A percentile compares a stretch with the other conserved stretches of the same genome.
phyloP scores from a whole-genome alignment of 2,888 invertebrate species.

The Synanthedon vespiformis region DNA sequence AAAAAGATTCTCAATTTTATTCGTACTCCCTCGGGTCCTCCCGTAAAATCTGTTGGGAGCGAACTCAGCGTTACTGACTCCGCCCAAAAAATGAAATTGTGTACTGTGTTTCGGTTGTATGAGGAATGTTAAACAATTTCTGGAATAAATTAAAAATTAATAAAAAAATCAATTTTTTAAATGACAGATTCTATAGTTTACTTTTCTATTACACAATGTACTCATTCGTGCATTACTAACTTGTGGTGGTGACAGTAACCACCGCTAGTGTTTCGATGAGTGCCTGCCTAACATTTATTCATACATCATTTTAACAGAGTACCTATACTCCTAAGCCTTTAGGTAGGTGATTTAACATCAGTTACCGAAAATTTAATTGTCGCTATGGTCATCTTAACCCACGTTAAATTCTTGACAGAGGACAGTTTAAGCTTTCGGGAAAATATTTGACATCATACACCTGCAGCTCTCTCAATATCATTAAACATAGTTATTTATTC shows the following conservation, averaged over 20 bases:
- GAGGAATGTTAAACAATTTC: not conserved
- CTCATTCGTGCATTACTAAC: too few species aligned
- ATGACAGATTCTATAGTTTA: too few species aligned
- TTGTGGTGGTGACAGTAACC: too few species aligned
- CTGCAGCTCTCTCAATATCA: constrained; percentile 7
- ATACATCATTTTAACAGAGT: too few species aligned
- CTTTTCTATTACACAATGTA: too few species aligned
- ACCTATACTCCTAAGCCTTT: not conserved
- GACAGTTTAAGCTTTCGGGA: constrained; percentile 14
- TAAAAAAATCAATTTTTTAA: too few species aligned
- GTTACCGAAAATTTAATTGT: not conserved
- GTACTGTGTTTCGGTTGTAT: not conserved
- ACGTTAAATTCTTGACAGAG: constrained; percentile 4
- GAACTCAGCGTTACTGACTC: not conserved
- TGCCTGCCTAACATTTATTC: too few species aligned
- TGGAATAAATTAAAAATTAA: too few species aligned
- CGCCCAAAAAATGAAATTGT: not conserved
- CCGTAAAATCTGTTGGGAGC: not conserved
- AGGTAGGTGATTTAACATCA: not conserved
- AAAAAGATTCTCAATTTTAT: constrained; percentile 3
- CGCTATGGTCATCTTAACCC: constrained; percentile 2
- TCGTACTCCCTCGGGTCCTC: not conserved
- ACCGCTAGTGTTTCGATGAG: too few species aligned
- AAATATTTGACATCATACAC: constrained; percentile 9
- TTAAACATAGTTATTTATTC: constrained; percentile 11